Evolutionary conservation across 2,888 invertebrate species (phyloP).

Genomic region (Gymnosoma rotundatum): DNA sequence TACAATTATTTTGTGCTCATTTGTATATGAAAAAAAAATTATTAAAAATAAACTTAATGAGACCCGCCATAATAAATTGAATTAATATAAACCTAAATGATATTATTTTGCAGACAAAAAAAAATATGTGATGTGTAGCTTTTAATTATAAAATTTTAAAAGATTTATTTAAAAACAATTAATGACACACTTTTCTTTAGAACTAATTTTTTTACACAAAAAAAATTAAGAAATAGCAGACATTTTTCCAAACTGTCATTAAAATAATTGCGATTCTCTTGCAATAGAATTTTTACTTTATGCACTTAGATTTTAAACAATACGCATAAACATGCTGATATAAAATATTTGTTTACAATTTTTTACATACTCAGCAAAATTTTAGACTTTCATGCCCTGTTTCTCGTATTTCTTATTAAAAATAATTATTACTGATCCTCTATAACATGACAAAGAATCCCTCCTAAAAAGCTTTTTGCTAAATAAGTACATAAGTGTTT

Average conservation of each 20-base stretch:
- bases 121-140: neutral
- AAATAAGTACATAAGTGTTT: neutral
- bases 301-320: neutral
- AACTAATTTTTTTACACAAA: constrained; percentile 2
- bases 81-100: constrained; percentile 23
- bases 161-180: constrained; percentile 31
- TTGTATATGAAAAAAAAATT: constrained; percentile 1
- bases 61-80: constrained; percentile 19
- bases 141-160: neutral
- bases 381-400: neutral
- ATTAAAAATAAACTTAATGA: constrained; percentile 53
- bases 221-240: neutral
- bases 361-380: constrained; percentile 42
- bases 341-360: neutral
- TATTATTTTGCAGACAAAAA: neutral
- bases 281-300: neutral
- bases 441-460: neutral
- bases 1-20: constrained; percentile 7
- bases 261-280: constrained; percentile 58
- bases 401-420: constrained; percentile 32
- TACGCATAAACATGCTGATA: constrained; percentile 24
- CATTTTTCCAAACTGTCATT: constrained; percentile 55
- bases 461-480: too few relatives aligned
- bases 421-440: neutral
- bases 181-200: constrained; percentile 44